Evolutionary conservation across 2,797 vertebrate species (phyloP), one percentile per base, ranked within the genome.

Genomic region (Lacerta agilis): DNA sequence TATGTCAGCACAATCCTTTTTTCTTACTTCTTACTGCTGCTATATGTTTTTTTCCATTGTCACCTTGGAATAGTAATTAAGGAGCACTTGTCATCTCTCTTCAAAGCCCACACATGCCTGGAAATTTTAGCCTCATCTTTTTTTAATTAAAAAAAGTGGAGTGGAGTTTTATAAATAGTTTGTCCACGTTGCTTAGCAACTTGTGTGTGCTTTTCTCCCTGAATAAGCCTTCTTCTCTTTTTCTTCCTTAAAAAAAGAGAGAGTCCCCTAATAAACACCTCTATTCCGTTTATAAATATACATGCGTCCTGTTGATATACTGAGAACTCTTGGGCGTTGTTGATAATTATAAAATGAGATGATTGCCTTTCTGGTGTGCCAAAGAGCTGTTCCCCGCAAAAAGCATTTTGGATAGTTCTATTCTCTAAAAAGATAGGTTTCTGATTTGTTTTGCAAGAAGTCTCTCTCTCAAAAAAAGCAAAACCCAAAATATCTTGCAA

Each of bases 1-100:
- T 99, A 97, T 87, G 97, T 15, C 87, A 64, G n/a, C 49, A 29
- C 41, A 79, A 67, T n/a, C 79, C 91, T 89, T 79, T 90, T 79
- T 76, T 41, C 71, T 45, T 86, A 33, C 29, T 80, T 86, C 64
- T 71, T 71, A 7, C 15, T 27, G 5, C 73, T 67, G 11, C 84
- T 64, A 64, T 91, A 88, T 72, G 73, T 85, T 89, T 89, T 79
- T 41, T 79, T 85, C 1, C 13, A 7, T 78, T 92, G 92, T 94
- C 94, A 95, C 94, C 92, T 95, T 94, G 93, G 73, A 90, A 93
- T 88, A 89, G 94, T 82, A 87, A 88, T 93, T 94, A 92, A 93
- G 95, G 92, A 95, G 91, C 91, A n/a, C 79, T 92, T 93, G 91
- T 94, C 93, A 86, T 41, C 41, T 84, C 92, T 92, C 90, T 92